These are phyloP conservation scores for Sardina pilchardus DNA, from an alignment of 2,113 vertebrate genomes.

Conservation along the genomic window DNA sequence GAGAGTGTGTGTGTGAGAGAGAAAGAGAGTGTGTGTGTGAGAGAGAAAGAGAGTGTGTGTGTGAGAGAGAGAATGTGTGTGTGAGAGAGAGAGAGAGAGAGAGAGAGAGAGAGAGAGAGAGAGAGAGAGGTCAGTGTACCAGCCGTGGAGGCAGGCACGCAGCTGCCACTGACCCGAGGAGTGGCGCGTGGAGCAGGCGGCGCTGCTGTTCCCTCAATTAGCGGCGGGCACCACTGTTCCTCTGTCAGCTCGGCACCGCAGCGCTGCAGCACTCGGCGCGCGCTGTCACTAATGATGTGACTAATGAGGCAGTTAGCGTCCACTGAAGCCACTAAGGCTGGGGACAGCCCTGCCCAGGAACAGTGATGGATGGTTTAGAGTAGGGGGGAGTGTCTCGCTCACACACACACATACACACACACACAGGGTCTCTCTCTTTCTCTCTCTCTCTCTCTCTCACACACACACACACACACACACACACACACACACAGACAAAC, in stretches of 20 bases:
- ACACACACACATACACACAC: background rate
- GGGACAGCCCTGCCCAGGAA: conserved; percentile 64
- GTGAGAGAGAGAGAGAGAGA: no score
- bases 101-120: background rate
- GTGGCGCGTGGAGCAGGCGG: conserved; percentile 67
- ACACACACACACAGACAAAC: background rate
- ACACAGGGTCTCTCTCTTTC: background rate
- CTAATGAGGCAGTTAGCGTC: conserved; percentile 93
- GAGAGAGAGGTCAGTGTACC: no score
- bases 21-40: background rate
- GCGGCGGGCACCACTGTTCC: conserved; percentile 74
- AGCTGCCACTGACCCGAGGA: conserved; percentile 69
- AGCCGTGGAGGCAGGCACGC: conserved; percentile 51
- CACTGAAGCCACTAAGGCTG: conserved; percentile 76
- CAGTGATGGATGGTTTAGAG: conserved; percentile 54
- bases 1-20: background rate
- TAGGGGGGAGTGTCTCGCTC: conserved; percentile 46
- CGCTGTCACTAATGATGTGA: conserved; percentile 87
- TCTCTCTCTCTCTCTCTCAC: background rate
- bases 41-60: background rate
- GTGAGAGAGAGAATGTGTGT: background rate
- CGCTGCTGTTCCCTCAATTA: conserved; percentile 80
- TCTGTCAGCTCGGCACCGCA: conserved; percentile 80
- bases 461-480: background rate
- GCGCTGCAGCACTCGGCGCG: conserved; percentile 80